Conservation (phyloP, 1,140 invertebrate species). For the Charaxes varanes region DNA sequence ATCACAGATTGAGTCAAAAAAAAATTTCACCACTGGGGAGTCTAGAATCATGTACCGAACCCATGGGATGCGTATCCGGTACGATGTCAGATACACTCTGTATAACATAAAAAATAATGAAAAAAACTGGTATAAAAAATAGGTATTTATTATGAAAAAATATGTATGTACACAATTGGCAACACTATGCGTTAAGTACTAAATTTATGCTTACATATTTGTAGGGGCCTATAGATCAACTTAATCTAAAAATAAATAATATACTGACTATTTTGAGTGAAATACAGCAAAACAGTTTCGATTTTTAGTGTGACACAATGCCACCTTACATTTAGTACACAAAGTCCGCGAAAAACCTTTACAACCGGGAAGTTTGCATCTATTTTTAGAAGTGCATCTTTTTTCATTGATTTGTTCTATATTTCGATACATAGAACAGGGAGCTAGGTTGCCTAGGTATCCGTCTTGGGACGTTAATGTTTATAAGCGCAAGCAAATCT, state of each 20-base stretch:
- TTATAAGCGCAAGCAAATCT: too few species aligned
- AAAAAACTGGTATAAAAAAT: slow-evolving; percentile 5
- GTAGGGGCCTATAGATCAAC: slow-evolving; percentile 18
- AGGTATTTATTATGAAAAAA: slow-evolving; percentile 14
- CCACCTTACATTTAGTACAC: slow-evolving; percentile 15
- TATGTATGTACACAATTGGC: slow-evolving; percentile 11
- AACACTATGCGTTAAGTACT: slow-evolving; percentile 19
- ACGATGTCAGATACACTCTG: too few species aligned
- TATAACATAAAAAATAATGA: slow-evolving; percentile 4
- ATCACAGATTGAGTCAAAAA: too few species aligned
- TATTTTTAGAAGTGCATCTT: too few species aligned
- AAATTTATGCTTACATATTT: slow-evolving; percentile 20
- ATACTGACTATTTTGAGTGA: slow-evolving; percentile 9
- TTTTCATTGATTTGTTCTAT: too few species aligned
- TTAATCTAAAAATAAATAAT: slow-evolving; percentile 19
- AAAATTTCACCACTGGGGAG: too few species aligned
- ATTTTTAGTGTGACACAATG: slow-evolving; percentile 8
- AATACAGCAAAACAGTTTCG: slow-evolving; percentile 8
- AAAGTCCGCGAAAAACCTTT: slow-evolving; percentile 14
- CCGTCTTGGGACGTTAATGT: too few species aligned
- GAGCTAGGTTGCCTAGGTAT: too few species aligned
- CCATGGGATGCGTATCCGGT: too few species aligned
- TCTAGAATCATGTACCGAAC: too few species aligned
- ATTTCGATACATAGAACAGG: too few species aligned
- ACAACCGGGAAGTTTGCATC: too few species aligned